Conservation (phyloP, 1,140 invertebrate genomes). For the Sycobia sp. region DNA sequence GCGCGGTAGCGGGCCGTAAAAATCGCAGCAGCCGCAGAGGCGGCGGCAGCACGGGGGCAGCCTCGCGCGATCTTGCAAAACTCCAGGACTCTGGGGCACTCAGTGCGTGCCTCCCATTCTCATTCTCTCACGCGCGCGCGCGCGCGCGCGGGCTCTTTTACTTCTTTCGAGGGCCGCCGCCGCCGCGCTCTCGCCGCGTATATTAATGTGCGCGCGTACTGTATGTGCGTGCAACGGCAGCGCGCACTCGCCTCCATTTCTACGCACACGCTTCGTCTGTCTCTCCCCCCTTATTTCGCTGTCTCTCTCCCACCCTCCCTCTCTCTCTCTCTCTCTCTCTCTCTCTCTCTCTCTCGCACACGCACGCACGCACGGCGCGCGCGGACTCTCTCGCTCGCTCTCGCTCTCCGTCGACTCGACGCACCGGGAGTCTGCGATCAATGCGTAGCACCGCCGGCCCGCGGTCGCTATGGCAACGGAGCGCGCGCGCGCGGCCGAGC, state of each 20-base stretch:
- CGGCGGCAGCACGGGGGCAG: not conserved
- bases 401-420: conserved; percentile 45
- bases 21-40: conserved; percentile 17
- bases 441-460: conserved; percentile 54
- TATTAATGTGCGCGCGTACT: not conserved
- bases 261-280: conserved; percentile 37
- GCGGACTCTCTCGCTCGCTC: conserved; percentile 23
- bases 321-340: too few relatives aligned
- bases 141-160: conserved; percentile 33
- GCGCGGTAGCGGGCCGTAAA: conserved; percentile 17
- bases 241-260: conserved; percentile 42
- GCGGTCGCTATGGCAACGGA: conserved; percentile 56
- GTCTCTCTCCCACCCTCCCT: too few relatives aligned
- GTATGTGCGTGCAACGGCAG: conserved; percentile 43
- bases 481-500: conserved; percentile 38
- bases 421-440: conserved; percentile 61
- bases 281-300: too few relatives aligned
- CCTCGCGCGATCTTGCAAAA: conserved; percentile 14
- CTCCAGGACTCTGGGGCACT: conserved; percentile 1
- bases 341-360: too few relatives aligned
- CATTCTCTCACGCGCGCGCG: conserved; percentile 29
- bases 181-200: not conserved
- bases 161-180: not conserved
- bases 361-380: too few relatives aligned
- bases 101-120: not conserved